These are phyloP conservation scores for Agonum fuliginosum DNA, from an alignment of 2,888 invertebrate genomes.

Conservation along the genomic window DNA sequence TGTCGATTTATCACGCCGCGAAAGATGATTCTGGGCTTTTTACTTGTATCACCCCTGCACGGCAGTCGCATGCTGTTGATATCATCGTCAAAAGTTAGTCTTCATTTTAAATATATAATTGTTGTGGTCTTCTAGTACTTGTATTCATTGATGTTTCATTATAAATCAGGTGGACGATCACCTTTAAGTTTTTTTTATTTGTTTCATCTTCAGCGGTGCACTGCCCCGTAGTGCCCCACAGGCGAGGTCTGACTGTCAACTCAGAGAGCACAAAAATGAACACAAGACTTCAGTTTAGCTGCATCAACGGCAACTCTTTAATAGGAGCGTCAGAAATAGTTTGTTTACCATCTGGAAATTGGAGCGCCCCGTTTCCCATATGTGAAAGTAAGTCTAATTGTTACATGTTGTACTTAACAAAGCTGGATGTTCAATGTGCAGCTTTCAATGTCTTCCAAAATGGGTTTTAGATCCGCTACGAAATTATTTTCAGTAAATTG, in stretches of 20 bases:
- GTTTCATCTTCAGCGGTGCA: conserved; percentile 78
- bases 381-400: conserved; percentile 82
- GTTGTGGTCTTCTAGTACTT: no score
- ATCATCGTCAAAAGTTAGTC: conserved; percentile 84
- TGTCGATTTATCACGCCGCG: conserved; percentile 87
- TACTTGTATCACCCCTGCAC: conserved; percentile 89
- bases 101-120: neutral
- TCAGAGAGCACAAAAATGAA: conserved; percentile 84
- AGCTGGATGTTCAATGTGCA: conserved; percentile 23
- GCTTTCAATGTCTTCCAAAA: no score
- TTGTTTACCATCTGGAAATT: conserved; percentile 90
- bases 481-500: no score
- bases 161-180: no score
- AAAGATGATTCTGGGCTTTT: conserved; percentile 90
- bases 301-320: conserved; percentile 87
- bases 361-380: conserved; percentile 88
- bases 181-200: no score
- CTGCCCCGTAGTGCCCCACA: conserved; percentile 83
- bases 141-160: no score
- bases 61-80: conserved; percentile 87
- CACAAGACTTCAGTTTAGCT: conserved; percentile 83
- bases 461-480: no score
- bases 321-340: conserved; percentile 84
- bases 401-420: neutral
- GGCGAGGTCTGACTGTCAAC: conserved; percentile 84